These are phyloP conservation scores for Psittacula derbiana DNA, from an alignment of 2,797 vertebrate species.

Conservation along the genomic window DNA sequence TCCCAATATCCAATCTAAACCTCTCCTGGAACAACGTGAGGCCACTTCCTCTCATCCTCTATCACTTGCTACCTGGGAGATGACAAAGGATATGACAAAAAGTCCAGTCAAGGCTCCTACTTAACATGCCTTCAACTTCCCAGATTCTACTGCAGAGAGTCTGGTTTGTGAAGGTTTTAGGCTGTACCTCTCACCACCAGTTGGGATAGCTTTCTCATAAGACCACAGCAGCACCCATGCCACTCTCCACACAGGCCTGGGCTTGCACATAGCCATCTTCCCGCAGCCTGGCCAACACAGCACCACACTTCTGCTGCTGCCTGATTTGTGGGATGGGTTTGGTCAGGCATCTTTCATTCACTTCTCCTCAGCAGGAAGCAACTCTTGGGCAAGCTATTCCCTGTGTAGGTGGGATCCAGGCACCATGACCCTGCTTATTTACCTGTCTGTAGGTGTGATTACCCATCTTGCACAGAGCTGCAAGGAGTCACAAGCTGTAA, in stretches of 20 bases:
- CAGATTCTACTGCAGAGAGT: neutral
- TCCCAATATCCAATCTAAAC: neutral
- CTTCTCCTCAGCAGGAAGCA: neutral
- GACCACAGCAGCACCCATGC: accelerated
- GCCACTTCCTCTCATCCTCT: neutral
- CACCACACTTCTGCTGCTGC: neutral
- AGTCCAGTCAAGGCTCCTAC: neutral
- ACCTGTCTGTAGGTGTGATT: neutral
- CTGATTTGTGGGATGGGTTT: neutral
- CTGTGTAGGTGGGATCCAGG: neutral
- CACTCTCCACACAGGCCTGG: neutral
- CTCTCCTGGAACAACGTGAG: neutral
- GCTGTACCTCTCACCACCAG: neutral
- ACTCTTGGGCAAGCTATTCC: neutral
- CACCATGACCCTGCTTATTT: neutral
- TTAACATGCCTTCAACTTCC: neutral
- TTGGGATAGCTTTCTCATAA: neutral
- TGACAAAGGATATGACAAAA: neutral
- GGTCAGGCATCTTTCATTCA: neutral
- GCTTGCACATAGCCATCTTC: accelerated
- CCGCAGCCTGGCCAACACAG: neutral
- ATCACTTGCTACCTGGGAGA: neutral
- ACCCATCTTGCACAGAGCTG: neutral
- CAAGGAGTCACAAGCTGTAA: neutral
- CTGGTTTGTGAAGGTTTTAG: neutral